A percentile compares a stretch with the other conserved stretches of the same genome.
Conservation (phyloP, 2,888 invertebrate species). For the Eulithis testata region DNA sequence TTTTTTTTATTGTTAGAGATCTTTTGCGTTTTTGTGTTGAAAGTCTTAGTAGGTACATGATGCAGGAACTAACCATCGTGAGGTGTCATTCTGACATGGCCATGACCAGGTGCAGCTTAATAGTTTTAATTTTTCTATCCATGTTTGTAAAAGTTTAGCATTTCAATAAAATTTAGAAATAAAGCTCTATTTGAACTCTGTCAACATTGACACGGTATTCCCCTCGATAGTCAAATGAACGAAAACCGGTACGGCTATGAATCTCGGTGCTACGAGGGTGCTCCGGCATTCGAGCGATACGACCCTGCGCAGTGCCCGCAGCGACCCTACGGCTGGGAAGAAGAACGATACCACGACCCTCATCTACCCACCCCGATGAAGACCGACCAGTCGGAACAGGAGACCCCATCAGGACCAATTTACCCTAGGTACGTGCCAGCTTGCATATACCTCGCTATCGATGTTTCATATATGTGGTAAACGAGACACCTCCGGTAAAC, state of each 20-base stretch:
- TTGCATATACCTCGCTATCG: constrained; percentile 25
- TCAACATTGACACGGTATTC: constrained; percentile 15
- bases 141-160: background rate
- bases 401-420: constrained; percentile 88
- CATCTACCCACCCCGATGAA: constrained; percentile 87
- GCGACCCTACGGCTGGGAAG: constrained; percentile 82
- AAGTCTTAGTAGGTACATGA: background rate
- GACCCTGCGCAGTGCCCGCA: constrained; percentile 81
- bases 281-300: constrained; percentile 81
- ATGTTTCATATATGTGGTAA: constrained; percentile 73
- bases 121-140: background rate
- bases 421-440: constrained; percentile 86
- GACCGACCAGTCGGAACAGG: constrained; percentile 88
- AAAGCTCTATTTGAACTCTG: background rate
- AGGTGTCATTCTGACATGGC: background rate
- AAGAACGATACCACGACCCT: constrained; percentile 85
- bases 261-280: constrained; percentile 80
- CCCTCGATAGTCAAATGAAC: constrained; percentile 80
- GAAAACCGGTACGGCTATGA: constrained; percentile 84
- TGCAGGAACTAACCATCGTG: background rate
- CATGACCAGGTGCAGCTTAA: background rate
- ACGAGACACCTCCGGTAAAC: constrained; percentile 60
- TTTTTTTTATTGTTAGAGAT: background rate
- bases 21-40: background rate
- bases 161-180: background rate